Evolutionary conservation across 2,797 vertebrate genomes (phyloP).

Genomic region (Orestias chungarensis): DNA sequence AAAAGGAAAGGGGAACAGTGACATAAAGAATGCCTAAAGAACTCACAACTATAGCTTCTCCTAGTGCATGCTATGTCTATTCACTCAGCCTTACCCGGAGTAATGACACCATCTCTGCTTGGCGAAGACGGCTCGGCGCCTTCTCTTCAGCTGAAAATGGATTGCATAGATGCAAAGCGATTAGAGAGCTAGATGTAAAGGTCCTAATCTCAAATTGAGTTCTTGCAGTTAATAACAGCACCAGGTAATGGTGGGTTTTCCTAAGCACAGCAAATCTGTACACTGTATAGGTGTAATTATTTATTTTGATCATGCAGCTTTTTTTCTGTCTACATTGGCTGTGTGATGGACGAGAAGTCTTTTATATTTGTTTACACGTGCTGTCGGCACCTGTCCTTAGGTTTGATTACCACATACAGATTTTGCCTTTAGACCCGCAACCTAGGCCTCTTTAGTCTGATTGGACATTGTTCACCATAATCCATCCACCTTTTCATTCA

Average conservation of each 20-base stretch:
- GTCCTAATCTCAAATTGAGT: conserved; percentile 50
- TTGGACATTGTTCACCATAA: conserved; percentile 64
- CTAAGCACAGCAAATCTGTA: conserved; percentile 11
- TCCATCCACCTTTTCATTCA: conserved; percentile 55
- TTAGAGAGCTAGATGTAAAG: conserved; percentile 78
- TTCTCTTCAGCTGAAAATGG: conserved; percentile 79
- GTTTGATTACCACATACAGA: conserved; percentile 36
- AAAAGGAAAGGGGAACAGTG: conserved; percentile 16
- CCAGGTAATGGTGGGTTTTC: conserved; percentile 18
- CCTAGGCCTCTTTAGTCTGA: conserved; percentile 50
- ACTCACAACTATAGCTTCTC: conserved; percentile 74
- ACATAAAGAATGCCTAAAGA: conserved; percentile 67
- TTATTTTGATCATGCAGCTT: too few relatives aligned
- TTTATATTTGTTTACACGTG: conserved; percentile 22
- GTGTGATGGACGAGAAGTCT: background rate
- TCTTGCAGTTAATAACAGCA: conserved; percentile 48
- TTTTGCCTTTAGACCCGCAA: conserved; percentile 32
- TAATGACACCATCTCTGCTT: conserved; percentile 85
- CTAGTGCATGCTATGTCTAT: conserved; percentile 76
- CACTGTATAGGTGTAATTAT: too few relatives aligned
- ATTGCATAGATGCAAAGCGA: conserved; percentile 76
- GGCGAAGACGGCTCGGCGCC: conserved; percentile 73
- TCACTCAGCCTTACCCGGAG: conserved; percentile 82
- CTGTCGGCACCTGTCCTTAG: conserved; percentile 7
- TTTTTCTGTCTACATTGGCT: conserved; percentile 7